These are phyloP conservation scores for Molossus molossus DNA, from an alignment of 2,797 vertebrate species.

Conservation along the genomic window DNA sequence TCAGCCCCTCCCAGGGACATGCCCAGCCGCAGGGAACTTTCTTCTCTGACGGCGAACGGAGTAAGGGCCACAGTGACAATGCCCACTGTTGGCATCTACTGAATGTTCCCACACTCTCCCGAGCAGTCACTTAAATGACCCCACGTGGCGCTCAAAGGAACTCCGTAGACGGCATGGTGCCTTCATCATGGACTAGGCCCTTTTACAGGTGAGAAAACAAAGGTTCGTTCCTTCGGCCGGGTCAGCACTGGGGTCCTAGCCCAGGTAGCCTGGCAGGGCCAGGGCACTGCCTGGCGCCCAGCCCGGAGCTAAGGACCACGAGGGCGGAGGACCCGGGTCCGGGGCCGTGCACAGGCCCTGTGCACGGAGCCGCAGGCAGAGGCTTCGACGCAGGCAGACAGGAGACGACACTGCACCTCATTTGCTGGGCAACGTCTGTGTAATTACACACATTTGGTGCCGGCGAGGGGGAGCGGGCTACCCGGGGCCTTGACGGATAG, in stretches of 20 bases:
- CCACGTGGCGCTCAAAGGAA: background rate
- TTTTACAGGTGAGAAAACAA: background rate
- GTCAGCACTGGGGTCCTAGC: background rate
- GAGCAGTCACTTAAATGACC: rapidly evolving
- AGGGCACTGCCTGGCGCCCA: background rate
- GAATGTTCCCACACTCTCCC: background rate
- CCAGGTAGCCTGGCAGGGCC: background rate
- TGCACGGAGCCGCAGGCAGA: conserved; percentile 88
- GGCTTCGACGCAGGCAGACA: conserved; percentile 91
- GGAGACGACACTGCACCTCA: conserved; percentile 91
- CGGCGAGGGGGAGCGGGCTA: conserved; percentile 87
- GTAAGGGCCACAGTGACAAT: background rate
- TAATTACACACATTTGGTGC: conserved; percentile 93
- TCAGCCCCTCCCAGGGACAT: background rate
- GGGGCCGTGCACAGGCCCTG: conserved; percentile 78
- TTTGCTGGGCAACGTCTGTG: conserved; percentile 90
- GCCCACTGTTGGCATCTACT: rapidly evolving
- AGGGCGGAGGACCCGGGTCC: background rate
- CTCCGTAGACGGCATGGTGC: background rate
- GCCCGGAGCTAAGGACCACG: background rate
- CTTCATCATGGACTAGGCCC: rapidly evolving
- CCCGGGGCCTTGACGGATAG: conserved; percentile 93
- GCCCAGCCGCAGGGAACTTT: background rate
- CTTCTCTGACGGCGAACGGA: background rate
- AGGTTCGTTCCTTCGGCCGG: background rate